phyloP scores from a whole-genome alignment of 2,888 invertebrate species.

The Gryllus longicercus region DNA sequence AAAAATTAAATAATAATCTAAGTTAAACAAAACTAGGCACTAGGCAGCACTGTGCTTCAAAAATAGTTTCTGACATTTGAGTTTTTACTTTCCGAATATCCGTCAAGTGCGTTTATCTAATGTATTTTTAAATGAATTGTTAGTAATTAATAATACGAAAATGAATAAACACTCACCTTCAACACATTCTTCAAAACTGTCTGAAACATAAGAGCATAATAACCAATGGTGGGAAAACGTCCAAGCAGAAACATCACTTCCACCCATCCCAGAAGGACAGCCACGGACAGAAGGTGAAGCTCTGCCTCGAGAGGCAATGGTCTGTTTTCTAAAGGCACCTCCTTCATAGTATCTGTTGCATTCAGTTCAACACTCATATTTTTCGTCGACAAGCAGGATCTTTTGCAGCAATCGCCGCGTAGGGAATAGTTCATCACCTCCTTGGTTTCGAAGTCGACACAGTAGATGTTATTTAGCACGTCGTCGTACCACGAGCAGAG shows the following conservation, averaged over 20 bases:
- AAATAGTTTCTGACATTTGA: too few relatives aligned
- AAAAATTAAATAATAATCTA: not conserved
- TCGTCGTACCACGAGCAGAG: too few relatives aligned
- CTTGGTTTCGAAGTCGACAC: constrained; percentile 30
- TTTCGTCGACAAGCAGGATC: too few relatives aligned
- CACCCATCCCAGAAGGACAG: constrained; percentile 53
- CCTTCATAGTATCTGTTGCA: not conserved
- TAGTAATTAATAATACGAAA: not conserved
- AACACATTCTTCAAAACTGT: constrained; percentile 54
- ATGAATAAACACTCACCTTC: constrained; percentile 45
- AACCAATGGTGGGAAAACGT: constrained; percentile 53
- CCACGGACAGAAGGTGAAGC: constrained; percentile 48
- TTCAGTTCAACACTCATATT: too few relatives aligned
- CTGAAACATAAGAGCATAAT: constrained; percentile 57
- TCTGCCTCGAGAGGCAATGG: constrained; percentile 41
- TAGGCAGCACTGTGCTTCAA: too few relatives aligned
- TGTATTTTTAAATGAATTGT: too few relatives aligned
- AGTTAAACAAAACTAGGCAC: too few relatives aligned
- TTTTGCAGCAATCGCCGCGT: too few relatives aligned
- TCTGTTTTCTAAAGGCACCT: constrained; percentile 19
- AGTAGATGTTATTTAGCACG: not conserved
- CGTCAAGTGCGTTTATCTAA: too few relatives aligned
- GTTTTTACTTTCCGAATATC: too few relatives aligned
- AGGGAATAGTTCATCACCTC: not conserved
- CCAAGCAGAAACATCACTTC: constrained; percentile 55